Conservation (phyloP, 1,140 invertebrate species). For the Conus ventricosus region DNA sequence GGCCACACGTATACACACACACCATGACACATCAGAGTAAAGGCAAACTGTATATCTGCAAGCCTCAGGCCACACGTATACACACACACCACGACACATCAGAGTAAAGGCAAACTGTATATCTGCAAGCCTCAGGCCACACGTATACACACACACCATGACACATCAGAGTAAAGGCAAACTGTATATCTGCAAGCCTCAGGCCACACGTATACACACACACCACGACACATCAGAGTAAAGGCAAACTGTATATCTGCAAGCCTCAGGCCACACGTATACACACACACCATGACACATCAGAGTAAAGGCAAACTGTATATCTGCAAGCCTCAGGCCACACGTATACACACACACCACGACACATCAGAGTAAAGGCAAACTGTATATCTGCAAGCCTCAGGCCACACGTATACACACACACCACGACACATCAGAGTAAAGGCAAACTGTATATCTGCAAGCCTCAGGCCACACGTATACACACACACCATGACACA, state of each 20-base stretch:
- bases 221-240: too few species aligned
- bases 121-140: not conserved
- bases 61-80: not conserved
- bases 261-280: not conserved
- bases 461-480: not conserved
- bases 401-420: not conserved
- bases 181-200: not conserved
- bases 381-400: not conserved
- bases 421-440: too few species aligned
- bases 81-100: too few species aligned
- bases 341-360: not conserved
- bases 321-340: not conserved
- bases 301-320: not conserved
- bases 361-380: not conserved
- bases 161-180: not conserved
- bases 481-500: too few species aligned
- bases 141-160: too few species aligned
- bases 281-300: too few species aligned
- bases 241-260: not conserved
- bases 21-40: not conserved
- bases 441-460: not conserved
- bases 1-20: not conserved
- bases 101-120: not conserved
- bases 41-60: not conserved
- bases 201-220: not conserved